These are phyloP conservation scores for Cerceris rybyensis DNA, from an alignment of 2,888 invertebrate species.

Conservation along the genomic window DNA sequence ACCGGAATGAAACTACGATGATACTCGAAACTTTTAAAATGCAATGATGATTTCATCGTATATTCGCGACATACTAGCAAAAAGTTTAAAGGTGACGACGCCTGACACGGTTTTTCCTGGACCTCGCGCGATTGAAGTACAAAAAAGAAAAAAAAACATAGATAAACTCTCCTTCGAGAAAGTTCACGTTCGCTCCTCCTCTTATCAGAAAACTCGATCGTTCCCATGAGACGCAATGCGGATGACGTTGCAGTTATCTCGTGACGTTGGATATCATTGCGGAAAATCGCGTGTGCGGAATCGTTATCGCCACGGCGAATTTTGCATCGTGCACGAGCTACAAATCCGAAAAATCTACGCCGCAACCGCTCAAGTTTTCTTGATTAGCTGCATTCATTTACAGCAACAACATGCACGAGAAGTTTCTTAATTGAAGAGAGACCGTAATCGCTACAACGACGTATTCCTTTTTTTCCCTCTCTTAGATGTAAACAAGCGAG, in stretches of 20 bases:
- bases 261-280: conserved; percentile 1
- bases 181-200: conserved; percentile 27
- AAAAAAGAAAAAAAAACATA: not conserved
- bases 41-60: conserved; percentile 26
- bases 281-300: not conserved
- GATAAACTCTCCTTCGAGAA: conserved; percentile 10
- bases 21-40: conserved; percentile 1
- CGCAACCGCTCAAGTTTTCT: too few species aligned
- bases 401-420: too few species aligned
- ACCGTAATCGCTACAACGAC: too few species aligned
- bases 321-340: not conserved
- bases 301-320: not conserved
- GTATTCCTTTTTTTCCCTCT: too few species aligned
- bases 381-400: too few species aligned
- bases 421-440: too few species aligned
- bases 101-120: not conserved
- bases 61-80: conserved; percentile 8
- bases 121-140: not conserved
- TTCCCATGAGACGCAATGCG: conserved; percentile 6
- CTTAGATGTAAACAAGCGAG: too few species aligned
- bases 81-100: conserved; percentile 2
- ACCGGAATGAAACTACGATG: not conserved
- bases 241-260: conserved; percentile 17
- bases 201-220: conserved; percentile 10
- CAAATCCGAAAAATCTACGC: not conserved